Conservation (phyloP, 2,797 vertebrate species). For the Danionella dracula region DNA sequence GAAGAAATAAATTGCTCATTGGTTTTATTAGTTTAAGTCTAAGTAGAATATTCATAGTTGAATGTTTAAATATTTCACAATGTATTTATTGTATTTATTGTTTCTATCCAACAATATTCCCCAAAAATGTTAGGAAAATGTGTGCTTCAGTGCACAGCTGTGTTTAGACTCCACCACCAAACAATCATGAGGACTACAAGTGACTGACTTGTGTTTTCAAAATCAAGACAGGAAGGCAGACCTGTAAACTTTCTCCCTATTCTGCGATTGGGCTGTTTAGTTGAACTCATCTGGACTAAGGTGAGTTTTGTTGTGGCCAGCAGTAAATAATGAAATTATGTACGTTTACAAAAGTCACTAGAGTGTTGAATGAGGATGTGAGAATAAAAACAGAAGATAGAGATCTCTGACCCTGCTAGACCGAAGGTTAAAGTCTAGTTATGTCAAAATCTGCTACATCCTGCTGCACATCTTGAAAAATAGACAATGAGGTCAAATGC, state of each 20-base stretch:
- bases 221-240: background rate
- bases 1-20: too few relatives aligned
- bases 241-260: background rate
- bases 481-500: background rate
- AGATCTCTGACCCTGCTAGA: slow-evolving; percentile 30
- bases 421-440: slow-evolving; percentile 22
- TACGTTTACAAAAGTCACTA: background rate
- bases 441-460: slow-evolving; percentile 31
- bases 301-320: slow-evolving; percentile 4
- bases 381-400: slow-evolving; percentile 37
- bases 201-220: background rate
- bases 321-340: background rate
- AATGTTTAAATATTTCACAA: too few relatives aligned
- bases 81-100: too few relatives aligned
- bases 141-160: too few relatives aligned
- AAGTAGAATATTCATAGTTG: too few relatives aligned
- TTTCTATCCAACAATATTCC: too few relatives aligned
- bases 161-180: background rate
- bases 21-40: too few relatives aligned
- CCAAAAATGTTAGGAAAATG: too few relatives aligned
- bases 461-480: slow-evolving; percentile 31
- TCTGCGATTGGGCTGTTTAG: background rate
- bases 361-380: background rate
- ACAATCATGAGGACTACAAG: background rate
- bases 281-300: background rate